Evolutionary conservation across 2,888 invertebrate genomes (phyloP), one percentile per base, ranked within the genome.

Genomic region (Cyaniris semiargus): DNA sequence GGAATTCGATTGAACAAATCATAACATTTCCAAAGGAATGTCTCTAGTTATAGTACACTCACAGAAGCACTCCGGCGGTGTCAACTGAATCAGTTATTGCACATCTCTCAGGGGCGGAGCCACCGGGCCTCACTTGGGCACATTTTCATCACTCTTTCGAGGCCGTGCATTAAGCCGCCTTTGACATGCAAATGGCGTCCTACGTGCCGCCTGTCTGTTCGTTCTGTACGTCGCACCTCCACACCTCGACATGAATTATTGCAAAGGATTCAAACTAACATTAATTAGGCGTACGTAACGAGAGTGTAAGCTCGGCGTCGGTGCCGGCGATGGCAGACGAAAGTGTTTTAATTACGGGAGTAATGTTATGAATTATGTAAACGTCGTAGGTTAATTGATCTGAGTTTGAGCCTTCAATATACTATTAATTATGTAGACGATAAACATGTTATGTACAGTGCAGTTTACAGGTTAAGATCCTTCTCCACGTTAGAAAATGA

Each of bases 11-110:
- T 70, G 21, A 58, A 58, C 58, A 58, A 58, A 21, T 58, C 58
- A 58, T 58, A 21, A 58, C 58, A 58, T 21, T 21, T 21, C 58
- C 58, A 58, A 58, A 58, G 58, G 58, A 58, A 58, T 2, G 44
- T 56, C 56, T n/a, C n/a, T 53, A 53, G 18, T n/a, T n/a, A 53
- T n/a, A 53, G n/a, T n/a, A n/a, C n/a, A n/a, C n/a, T n/a, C n/a
- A n/a, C n/a, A n/a, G n/a, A n/a, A 71, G 71, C 71, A 38, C 71
- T 71, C 38, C 15, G n/a, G n/a, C 8, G n/a, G 38, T 38, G 71
- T 71, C 71, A 21, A 34, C 38, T 38, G 71, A 71, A 71, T 71
- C 71, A 71, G 71, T 71, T 71, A 71, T 71, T 71, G 71, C 71
- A 71, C 34, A 71, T 38, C 71, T 71, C 71, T 21, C 71, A 21